A percentile compares a stretch with the other conserved stretches of the same genome.
Evolutionary conservation across 23 tunicate genomes (phyloP).

Genomic region (Clavelina lepadiformis): DNA sequence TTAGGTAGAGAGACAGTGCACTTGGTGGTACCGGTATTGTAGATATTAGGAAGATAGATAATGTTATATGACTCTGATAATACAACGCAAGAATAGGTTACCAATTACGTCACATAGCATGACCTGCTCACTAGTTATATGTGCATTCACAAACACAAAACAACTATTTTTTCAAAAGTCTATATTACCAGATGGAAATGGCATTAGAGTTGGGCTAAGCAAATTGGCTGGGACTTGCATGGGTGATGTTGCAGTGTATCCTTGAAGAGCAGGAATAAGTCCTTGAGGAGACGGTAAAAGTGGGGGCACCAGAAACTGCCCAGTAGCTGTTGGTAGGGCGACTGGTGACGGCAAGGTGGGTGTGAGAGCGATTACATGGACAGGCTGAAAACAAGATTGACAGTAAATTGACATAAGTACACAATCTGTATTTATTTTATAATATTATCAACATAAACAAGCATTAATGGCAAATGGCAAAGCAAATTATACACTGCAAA

Average conservation of each 20-base stretch:
- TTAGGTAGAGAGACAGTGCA: no score
- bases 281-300: slow-evolving; percentile 85
- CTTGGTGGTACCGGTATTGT: no score
- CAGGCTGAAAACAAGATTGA: slow-evolving; percentile 55
- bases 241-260: slow-evolving; percentile 54
- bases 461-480: background rate
- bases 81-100: no score
- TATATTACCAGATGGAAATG: slow-evolving; percentile 51
- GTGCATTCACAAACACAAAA: no score
- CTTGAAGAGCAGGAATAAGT: slow-evolving; percentile 38
- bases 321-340: slow-evolving; percentile 30
- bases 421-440: no score
- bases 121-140: no score
- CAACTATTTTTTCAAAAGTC: no score
- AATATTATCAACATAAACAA: background rate
- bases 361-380: slow-evolving; percentile 81
- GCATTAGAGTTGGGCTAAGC: slow-evolving; percentile 87
- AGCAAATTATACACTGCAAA: no score
- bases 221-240: slow-evolving; percentile 58
- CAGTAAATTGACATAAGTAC: background rate
- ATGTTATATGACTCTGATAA: no score
- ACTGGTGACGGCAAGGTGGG: slow-evolving; percentile 85
- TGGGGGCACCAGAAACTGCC: slow-evolving; percentile 79
- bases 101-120: no score
- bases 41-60: no score